Evolutionary conservation across 2,113 vertebrate genomes (phyloP), one percentile per base, ranked within the genome.

Genomic region (Melanostigma gelatinosum): DNA sequence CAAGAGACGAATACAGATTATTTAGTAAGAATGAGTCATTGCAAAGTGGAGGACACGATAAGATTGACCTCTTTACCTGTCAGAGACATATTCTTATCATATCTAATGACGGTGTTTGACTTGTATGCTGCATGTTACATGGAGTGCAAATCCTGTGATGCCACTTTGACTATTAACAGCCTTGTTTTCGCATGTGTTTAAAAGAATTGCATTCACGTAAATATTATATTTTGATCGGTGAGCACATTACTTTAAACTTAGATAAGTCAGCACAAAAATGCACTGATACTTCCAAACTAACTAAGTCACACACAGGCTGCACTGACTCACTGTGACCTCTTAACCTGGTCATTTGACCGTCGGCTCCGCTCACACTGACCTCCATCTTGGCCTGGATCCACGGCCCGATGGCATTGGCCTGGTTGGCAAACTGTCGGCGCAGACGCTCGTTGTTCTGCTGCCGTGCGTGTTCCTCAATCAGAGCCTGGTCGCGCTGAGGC

Each of bases 341-440:
- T 58, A 62, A 27, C 0, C 0, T 34, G 61, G 8, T 42, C 64
- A n/a, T 54, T n/a, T 48, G 0, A 8, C 38, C 18, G 16, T 4
- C 10, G 24, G 8, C 15, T 22, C 27, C 38, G 34, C 8, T 44
- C 44, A 12, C 12, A 86, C 91, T 80, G 84, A 99, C 98, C 97
- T 98, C 96, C 98, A 99, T 99, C 94, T 99, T 99, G 88, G 93
- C 99, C 94, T 99, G 98, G 92, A 99, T 99, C 98, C 98, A 99
- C 80, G 98, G 98, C 34, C 98, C 98, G 2, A 99, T 98, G 83
- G 98, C 94, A 3, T 99, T 99, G 90, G 98, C 98, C 92, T 98
- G 98, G 77, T 95, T 96, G 40, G 95, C 98, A n/a, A 99, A 99
- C 93, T 99, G 98, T 82, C 97, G 96, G 75, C 97, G 97, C 85